phyloP scores from a whole-genome alignment of 2,888 invertebrate species.

The Pilophorus perplexus region DNA sequence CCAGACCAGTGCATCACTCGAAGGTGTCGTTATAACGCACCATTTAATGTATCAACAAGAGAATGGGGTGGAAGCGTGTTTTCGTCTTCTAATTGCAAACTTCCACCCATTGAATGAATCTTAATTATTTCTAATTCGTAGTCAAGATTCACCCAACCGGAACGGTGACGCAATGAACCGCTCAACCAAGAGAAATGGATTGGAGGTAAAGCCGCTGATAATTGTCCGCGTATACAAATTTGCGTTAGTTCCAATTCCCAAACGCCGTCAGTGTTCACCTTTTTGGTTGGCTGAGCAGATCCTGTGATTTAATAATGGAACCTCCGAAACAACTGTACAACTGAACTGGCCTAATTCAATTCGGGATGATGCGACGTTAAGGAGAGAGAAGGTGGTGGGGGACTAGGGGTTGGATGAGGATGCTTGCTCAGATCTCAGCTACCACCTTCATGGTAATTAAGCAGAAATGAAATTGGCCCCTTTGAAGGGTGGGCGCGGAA shows the following conservation, averaged over 20 bases:
- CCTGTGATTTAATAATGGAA: conserved; percentile 27
- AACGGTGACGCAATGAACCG: conserved; percentile 34
- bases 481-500: conserved; percentile 36
- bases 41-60: conserved; percentile 41
- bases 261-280: conserved; percentile 33
- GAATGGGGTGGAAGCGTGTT: conserved; percentile 38
- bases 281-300: conserved; percentile 36
- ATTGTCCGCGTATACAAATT: conserved; percentile 36
- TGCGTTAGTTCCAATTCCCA: conserved; percentile 38
- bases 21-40: conserved; percentile 39
- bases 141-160: conserved; percentile 31
- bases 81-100: conserved; percentile 40
- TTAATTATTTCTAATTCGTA: conserved; percentile 42
- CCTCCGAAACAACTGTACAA: conserved; percentile 36
- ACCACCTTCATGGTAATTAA: conserved; percentile 35
- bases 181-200: conserved; percentile 42
- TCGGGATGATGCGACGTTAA: conserved; percentile 25
- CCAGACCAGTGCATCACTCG: conserved; percentile 34
- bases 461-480: conserved; percentile 39
- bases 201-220: conserved; percentile 38
- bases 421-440: conserved; percentile 4
- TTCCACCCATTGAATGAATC: conserved; percentile 42
- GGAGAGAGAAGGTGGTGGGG: too few species aligned
- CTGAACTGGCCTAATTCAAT: conserved; percentile 37
- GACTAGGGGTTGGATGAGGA: not conserved